Conservation (phyloP, 2,113 vertebrate genomes). For the Oplegnathus fasciatus region DNA sequence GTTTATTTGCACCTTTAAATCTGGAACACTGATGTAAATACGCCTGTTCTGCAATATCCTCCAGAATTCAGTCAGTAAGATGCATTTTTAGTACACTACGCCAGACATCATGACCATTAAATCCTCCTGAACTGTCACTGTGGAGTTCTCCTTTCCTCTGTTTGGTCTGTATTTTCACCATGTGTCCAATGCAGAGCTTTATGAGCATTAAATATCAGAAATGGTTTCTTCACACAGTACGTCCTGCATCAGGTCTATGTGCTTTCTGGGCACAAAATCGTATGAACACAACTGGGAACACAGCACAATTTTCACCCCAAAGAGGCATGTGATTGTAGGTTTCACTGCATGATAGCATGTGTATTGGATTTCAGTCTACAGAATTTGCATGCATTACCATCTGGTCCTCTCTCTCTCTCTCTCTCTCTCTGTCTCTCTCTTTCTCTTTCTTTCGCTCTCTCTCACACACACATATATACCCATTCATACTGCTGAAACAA, state of each 20-base stretch:
- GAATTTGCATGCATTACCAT: not conserved
- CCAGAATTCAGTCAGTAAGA: not conserved
- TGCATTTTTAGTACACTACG: not conserved
- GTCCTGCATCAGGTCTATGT: not conserved
- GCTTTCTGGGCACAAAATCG: not conserved
- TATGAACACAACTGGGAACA: not conserved
- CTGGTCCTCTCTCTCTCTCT: not conserved
- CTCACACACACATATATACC: not conserved
- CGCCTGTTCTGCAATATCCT: not conserved
- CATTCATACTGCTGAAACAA: constrained; percentile 51
- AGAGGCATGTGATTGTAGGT: not conserved
- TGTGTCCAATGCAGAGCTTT: not conserved
- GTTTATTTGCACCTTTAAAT: not conserved
- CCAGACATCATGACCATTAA: not conserved
- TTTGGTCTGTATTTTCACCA: not conserved
- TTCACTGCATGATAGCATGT: not conserved
- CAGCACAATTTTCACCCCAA: not conserved
- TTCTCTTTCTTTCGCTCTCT: too few species aligned
- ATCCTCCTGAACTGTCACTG: not conserved
- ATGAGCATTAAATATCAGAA: not conserved
- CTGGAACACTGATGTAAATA: not conserved
- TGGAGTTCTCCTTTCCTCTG: not conserved
- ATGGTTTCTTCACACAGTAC: not conserved
- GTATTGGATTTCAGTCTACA: constrained; percentile 1
- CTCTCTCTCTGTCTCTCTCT: not conserved